A percentile compares a stretch with the other conserved stretches of the same genome.
These are phyloP conservation scores for Vultur gryphus DNA, from an alignment of 2,797 vertebrate genomes.

Conservation along the genomic window DNA sequence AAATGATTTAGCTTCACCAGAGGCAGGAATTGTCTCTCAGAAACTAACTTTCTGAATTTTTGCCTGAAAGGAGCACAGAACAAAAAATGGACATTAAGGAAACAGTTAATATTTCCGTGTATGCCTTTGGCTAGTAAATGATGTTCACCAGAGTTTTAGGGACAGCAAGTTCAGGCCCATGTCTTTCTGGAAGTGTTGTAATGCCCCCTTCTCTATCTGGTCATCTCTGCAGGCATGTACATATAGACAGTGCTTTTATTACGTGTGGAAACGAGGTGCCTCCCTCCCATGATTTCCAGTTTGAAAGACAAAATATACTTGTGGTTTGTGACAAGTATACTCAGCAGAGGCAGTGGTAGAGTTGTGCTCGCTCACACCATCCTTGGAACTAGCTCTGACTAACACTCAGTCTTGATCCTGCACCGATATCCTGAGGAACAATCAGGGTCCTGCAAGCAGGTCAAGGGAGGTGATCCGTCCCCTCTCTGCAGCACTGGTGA, in stretches of 20 bases:
- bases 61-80: not conserved
- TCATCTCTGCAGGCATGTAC: not conserved
- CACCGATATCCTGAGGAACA: not conserved
- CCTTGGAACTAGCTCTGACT: not conserved
- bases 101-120: not conserved
- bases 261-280: not conserved
- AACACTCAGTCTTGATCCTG: not conserved
- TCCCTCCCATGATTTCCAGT: not conserved
- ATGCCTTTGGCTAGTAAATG: not conserved
- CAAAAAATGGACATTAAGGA: not conserved
- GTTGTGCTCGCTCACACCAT: not conserved
- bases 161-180: not conserved
- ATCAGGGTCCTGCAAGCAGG: not conserved
- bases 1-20: not conserved
- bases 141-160: not conserved
- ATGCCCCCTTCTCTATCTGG: not conserved
- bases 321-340: not conserved
- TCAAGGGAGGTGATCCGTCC: not conserved
- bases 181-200: not conserved
- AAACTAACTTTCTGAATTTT: not conserved
- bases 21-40: not conserved
- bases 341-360: not conserved
- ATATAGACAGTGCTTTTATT: not conserved
- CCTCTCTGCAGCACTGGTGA: not conserved
- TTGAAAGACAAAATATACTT: not conserved